Percentiles rank a stretch among this genome's conserved stretches.
Evolutionary conservation across 2,113 vertebrate species (phyloP).

Genomic region (Silurus glanis): DNA sequence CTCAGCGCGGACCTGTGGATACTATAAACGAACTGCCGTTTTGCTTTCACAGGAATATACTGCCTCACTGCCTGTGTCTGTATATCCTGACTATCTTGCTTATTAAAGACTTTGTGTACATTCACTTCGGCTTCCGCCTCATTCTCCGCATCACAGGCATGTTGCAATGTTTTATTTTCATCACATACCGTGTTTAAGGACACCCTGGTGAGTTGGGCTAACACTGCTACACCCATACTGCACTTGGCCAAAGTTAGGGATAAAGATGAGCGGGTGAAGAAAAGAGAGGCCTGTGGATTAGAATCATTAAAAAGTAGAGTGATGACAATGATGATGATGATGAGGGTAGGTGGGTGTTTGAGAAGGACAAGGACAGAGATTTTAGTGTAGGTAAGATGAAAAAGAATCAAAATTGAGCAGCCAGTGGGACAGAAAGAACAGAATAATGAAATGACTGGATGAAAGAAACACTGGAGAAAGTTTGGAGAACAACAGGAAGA

Average conservation of each 20-base stretch:
- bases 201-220: background rate
- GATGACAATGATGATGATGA: background rate
- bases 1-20: too few species aligned
- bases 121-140: too few species aligned
- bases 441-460: background rate
- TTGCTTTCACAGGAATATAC: too few species aligned
- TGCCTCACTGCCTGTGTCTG: too few species aligned
- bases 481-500: background rate
- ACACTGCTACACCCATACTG: conserved; percentile 18
- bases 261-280: background rate
- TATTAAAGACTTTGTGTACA: too few species aligned
- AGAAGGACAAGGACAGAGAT: background rate
- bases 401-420: background rate
- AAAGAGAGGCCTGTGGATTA: background rate
- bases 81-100: too few species aligned
- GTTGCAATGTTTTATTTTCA: background rate
- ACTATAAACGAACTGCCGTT: too few species aligned
- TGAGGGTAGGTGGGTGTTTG: background rate
- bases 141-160: too few species aligned
- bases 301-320: background rate
- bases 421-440: background rate
- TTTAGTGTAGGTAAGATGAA: background rate
- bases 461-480: background rate
- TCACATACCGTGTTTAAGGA: background rate
- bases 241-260: conserved; percentile 36